Evolutionary conservation across 2,113 vertebrate species (phyloP).

Genomic region (Cricetomys ansorgei): DNA sequence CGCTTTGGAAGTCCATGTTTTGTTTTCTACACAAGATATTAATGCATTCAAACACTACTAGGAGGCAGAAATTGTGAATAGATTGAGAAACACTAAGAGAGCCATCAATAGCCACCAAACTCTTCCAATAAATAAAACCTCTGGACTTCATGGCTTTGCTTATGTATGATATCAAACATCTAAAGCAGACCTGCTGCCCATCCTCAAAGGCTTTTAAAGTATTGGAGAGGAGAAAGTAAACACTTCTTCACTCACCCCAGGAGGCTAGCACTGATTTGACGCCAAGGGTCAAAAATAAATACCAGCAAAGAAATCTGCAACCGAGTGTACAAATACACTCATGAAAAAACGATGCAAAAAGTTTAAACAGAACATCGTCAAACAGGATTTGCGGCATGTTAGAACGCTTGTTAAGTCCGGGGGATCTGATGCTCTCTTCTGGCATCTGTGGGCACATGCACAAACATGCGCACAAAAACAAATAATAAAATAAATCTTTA

Average conservation of each 20-base stretch:
- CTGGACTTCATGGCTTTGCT: not conserved
- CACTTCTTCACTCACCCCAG: not conserved
- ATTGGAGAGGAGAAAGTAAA: not conserved
- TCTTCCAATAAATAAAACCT: not conserved
- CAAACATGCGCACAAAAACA: not conserved
- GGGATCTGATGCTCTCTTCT: not conserved
- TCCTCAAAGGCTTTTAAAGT: not conserved
- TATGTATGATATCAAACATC: not conserved
- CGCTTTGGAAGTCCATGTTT: not conserved
- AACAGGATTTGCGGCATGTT: not conserved
- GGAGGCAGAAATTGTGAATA: not conserved
- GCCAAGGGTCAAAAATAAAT: not conserved
- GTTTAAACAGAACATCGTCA: not conserved
- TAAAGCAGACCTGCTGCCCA: not conserved
- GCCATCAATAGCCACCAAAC: not conserved
- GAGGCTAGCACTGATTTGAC: not conserved
- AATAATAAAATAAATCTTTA: not conserved
- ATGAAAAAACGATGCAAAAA: not conserved
- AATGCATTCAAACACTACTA: not conserved
- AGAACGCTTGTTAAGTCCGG: not conserved
- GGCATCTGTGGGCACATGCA: not conserved
- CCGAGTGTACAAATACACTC: not conserved
- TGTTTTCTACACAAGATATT: not conserved
- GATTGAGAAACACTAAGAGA: not conserved
- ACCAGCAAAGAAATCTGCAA: not conserved